Evolutionary conservation across 92 coral and sea anemone genomes (phyloP).

Genomic region (Epizoanthus fatuus): DNA sequence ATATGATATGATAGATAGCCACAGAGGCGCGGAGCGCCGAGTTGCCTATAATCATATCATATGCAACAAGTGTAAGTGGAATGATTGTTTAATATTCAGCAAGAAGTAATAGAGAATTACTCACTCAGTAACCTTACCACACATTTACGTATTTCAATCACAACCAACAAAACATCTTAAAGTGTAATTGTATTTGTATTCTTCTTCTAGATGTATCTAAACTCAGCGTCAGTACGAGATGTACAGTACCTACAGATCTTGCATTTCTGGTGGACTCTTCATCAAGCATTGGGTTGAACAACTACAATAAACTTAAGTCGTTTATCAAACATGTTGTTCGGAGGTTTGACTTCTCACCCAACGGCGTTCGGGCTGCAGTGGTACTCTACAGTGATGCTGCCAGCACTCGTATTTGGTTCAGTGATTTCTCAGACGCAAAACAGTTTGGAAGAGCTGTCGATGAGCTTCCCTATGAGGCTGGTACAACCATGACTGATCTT

Average conservation of each 20-base stretch:
- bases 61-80: too few relatives aligned
- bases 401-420: constrained; percentile 43
- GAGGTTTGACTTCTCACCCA: constrained; percentile 16
- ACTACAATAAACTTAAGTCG: constrained; percentile 12
- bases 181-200: neutral
- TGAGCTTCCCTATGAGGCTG: constrained; percentile 11
- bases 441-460: constrained; percentile 24
- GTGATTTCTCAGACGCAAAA: constrained; percentile 25
- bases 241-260: constrained; percentile 1
- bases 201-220: neutral
- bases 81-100: too few relatives aligned
- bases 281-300: constrained; percentile 4
- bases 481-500: constrained; percentile 13
- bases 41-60: too few relatives aligned
- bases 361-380: constrained; percentile 8
- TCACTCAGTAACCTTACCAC: too few relatives aligned
- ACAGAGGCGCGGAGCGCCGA: too few relatives aligned
- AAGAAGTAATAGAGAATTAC: too few relatives aligned
- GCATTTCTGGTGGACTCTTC: constrained; percentile 39
- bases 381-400: constrained; percentile 27
- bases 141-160: too few relatives aligned
- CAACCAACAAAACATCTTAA: too few relatives aligned
- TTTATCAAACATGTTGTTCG: neutral
- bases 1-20: too few relatives aligned
- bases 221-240: neutral